A percentile compares a stretch with the other conserved stretches of the same genome.
phyloP scores from a whole-genome alignment of 2,888 invertebrate species.

The Cataglyphis cursor region DNA sequence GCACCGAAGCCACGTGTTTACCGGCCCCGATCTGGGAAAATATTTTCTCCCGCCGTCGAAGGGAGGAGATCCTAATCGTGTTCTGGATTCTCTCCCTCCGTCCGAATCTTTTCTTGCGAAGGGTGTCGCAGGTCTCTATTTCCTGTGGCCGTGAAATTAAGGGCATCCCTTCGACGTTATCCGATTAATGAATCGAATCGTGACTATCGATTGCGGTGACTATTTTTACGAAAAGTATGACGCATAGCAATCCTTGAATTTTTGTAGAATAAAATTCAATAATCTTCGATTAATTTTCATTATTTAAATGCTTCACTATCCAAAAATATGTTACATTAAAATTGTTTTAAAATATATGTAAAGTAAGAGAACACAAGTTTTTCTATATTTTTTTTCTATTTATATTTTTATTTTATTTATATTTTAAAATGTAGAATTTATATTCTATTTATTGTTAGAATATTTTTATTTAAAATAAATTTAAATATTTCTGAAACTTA shows the following conservation, averaged over 20 bases:
- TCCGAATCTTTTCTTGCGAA: slow-evolving; percentile 6
- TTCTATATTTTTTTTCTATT: background rate
- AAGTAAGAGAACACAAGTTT: background rate
- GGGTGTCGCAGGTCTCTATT: background rate
- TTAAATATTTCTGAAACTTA: background rate
- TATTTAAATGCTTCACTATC: background rate
- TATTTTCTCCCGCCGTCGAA: slow-evolving; percentile 58
- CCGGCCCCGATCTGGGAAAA: slow-evolving; percentile 57
- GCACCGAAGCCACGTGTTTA: slow-evolving; percentile 61
- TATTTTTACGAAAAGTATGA: slow-evolving; percentile 24
- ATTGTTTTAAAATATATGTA: background rate
- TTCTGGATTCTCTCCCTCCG: slow-evolving; percentile 41
- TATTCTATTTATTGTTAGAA: background rate
- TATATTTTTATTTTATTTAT: background rate
- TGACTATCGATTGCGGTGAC: background rate
- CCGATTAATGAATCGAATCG: slow-evolving; percentile 41
- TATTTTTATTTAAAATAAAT: background rate
- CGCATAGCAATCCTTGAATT: background rate
- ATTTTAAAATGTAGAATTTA: background rate
- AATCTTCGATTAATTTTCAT: background rate
- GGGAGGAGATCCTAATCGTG: slow-evolving; percentile 50
- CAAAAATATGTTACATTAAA: background rate
- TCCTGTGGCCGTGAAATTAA: background rate
- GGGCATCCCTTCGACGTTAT: background rate
- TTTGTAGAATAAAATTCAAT: slow-evolving; percentile 12